These are phyloP conservation scores for Ispidina lecontei DNA, from an alignment of 2,797 vertebrate genomes.

Conservation along the genomic window DNA sequence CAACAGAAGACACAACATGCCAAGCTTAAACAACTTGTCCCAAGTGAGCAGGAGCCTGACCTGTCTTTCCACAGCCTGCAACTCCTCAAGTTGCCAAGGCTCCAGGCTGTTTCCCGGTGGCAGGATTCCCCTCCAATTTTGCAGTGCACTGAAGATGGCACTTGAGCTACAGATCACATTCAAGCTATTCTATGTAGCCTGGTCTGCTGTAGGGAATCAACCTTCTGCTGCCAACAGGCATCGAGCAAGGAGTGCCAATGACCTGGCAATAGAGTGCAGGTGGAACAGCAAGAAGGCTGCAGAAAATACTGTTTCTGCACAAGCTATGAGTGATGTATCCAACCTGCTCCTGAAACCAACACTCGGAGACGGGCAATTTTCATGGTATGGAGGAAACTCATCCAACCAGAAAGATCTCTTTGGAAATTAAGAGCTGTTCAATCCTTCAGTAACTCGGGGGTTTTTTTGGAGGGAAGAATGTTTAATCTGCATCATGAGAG, in stretches of 20 bases:
- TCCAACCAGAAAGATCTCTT: not conserved
- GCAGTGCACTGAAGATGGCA: not conserved
- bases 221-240: not conserved
- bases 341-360: not conserved
- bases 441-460: not conserved
- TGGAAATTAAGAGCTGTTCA: not conserved
- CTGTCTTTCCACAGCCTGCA: not conserved
- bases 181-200: not conserved
- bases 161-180: not conserved
- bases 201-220: not conserved
- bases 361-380: not conserved
- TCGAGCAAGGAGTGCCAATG: not conserved
- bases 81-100: not conserved
- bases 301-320: not conserved
- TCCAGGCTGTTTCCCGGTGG: not conserved
- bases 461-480: not conserved
- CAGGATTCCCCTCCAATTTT: not conserved
- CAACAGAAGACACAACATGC: not conserved
- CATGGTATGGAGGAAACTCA: rapidly evolving
- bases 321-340: not conserved
- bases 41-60: not conserved
- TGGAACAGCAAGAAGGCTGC: not conserved
- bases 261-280: not conserved
- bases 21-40: not conserved
- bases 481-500: not conserved